Percentiles rank a stretch among this genome's conserved stretches.
Conservation (phyloP, 2,888 invertebrate species). For the Mythimna impura region DNA sequence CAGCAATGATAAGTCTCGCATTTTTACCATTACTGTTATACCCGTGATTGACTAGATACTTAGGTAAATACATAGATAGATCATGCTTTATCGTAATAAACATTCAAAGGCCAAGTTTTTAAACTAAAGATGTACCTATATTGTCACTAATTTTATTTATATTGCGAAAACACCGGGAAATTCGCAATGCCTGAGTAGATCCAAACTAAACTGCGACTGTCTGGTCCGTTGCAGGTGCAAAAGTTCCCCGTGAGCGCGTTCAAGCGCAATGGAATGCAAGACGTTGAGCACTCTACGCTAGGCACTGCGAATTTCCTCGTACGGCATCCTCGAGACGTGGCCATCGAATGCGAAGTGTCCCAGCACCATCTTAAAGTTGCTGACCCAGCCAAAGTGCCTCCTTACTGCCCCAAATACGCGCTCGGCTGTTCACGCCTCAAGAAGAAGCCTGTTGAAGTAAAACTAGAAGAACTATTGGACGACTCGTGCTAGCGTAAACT, state of each 20-base stretch:
- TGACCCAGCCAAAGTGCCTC: constrained; percentile 81
- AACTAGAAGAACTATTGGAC: constrained; percentile 80
- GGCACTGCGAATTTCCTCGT: constrained; percentile 83
- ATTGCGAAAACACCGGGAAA: constrained; percentile 52
- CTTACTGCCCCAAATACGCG: constrained; percentile 60
- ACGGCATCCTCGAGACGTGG: constrained; percentile 81
- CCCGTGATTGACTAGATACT: background rate
- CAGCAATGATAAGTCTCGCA: constrained; percentile 2
- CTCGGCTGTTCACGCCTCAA: constrained; percentile 69
- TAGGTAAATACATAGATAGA: constrained; percentile 5
- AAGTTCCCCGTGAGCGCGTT: constrained; percentile 84
- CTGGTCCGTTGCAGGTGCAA: constrained; percentile 85
- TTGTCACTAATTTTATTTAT: constrained; percentile 14
- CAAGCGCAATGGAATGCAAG: constrained; percentile 88
- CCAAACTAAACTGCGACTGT: constrained; percentile 75
- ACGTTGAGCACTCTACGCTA: constrained; percentile 84
- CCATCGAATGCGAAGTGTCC: constrained; percentile 78
- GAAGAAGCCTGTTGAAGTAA: constrained; percentile 81
- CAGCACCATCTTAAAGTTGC: constrained; percentile 71
- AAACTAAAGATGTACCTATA: background rate
- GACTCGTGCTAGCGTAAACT: constrained; percentile 58
- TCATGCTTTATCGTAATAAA: background rate
- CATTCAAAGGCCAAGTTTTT: background rate
- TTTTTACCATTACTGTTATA: constrained; percentile 6
- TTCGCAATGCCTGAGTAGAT: constrained; percentile 54